A percentile compares a stretch with the other conserved stretches of the same genome.
phyloP scores from a whole-genome alignment of 2,113 vertebrate genomes.

The Hyperopisus bebe region DNA sequence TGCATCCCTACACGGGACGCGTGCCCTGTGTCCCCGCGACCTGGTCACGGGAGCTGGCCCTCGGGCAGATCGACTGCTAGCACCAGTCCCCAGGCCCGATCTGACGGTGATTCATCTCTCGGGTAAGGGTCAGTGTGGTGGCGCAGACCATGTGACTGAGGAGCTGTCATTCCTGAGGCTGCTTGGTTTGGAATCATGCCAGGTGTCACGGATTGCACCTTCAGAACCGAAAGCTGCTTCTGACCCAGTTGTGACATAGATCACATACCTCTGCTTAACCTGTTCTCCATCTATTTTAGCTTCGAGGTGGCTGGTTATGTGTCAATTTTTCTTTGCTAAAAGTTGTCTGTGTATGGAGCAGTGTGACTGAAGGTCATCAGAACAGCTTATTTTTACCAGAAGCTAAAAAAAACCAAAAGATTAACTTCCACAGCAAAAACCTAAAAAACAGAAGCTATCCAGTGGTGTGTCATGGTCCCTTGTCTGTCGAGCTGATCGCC shows the following conservation, averaged over 20 bases:
- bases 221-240: background rate
- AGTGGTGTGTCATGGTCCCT: background rate
- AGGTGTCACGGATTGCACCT: background rate
- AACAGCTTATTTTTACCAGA: background rate
- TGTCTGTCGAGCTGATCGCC: background rate
- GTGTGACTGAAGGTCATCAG: slow-evolving; percentile 3
- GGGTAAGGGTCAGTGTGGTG: background rate
- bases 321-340: background rate
- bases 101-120: background rate
- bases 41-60: background rate
- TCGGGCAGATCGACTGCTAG: background rate
- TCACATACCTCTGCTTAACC: background rate
- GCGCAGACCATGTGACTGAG: background rate
- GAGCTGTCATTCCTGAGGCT: background rate
- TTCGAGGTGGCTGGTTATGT: background rate
- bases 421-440: background rate
- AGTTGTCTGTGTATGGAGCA: background rate
- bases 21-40: background rate
- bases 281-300: background rate
- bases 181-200: background rate
- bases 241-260: background rate
- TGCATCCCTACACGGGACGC: background rate
- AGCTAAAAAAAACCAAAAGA: slow-evolving; percentile 16
- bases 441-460: background rate
- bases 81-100: background rate